Conservation (phyloP, 2,797 vertebrate genomes). For the Harpagifer antarcticus region DNA sequence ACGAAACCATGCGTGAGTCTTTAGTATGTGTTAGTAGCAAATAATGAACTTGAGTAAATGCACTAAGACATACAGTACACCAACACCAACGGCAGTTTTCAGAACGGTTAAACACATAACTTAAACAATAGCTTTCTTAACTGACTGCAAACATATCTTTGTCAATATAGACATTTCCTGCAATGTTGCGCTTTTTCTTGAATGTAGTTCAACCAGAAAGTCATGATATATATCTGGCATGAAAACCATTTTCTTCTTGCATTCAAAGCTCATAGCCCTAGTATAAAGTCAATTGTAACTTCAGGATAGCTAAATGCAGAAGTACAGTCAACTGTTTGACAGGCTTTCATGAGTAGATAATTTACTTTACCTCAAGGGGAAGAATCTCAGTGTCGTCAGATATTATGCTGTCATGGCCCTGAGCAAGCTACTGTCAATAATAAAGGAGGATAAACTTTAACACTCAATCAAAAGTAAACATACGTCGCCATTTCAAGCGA, state of each 20-base stretch:
- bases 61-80: too few species aligned
- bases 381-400: conserved; percentile 4
- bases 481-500: too few species aligned
- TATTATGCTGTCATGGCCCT: conserved; percentile 13
- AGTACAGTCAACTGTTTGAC: conserved; percentile 12
- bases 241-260: neutral
- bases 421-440: neutral
- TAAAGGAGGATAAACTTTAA: neutral
- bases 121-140: too few species aligned
- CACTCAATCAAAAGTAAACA: too few species aligned
- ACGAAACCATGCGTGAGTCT: neutral
- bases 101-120: too few species aligned
- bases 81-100: too few species aligned
- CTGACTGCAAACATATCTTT: too few species aligned
- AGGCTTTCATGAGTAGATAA: conserved; percentile 18
- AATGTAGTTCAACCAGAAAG: neutral
- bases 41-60: neutral
- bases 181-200: neutral
- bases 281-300: neutral
- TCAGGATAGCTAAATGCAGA: neutral
- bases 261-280: neutral
- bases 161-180: neutral
- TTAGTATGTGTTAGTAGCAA: neutral
- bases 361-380: conserved; percentile 18
- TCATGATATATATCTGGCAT: neutral